These are phyloP conservation scores for Bergia puertoricense DNA, from an alignment of 92 coral and sea anemone genomes.

Conservation along the genomic window DNA sequence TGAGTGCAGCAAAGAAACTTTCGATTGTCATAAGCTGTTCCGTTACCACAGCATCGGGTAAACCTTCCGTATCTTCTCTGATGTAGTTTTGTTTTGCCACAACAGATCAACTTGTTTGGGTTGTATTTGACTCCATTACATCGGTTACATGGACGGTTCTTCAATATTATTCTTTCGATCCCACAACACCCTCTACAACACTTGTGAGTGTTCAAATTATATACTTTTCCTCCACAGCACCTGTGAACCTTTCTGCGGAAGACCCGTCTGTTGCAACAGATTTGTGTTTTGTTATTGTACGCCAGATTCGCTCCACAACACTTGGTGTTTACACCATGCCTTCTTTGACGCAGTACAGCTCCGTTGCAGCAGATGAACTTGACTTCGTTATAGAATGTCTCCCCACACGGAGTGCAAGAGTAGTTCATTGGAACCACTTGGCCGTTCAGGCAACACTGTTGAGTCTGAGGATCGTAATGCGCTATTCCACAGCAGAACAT, in stretches of 20 bases:
- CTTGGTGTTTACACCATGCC: not conserved
- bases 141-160: not conserved
- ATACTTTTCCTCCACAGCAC: not conserved
- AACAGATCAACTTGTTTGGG: conserved; percentile 17
- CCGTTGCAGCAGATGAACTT: conserved; percentile 25
- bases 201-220: not conserved
- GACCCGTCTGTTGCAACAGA: not conserved
- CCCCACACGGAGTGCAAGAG: conserved; percentile 30
- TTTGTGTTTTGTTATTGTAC: conserved; percentile 11
- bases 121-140: conserved; percentile 13
- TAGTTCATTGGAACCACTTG: conserved; percentile 17
- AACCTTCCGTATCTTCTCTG: not conserved
- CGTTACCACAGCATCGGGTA: conserved; percentile 14
- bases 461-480: not conserved
- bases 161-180: not conserved
- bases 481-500: conserved; percentile 21
- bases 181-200: conserved; percentile 6
- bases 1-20: not conserved
- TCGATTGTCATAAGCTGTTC: not conserved
- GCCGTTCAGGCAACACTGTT: conserved; percentile 18
- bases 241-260: not conserved
- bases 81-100: not conserved
- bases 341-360: not conserved
- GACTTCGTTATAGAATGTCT: conserved; percentile 4
- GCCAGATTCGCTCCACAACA: conserved; percentile 4